Evolutionary conservation across 2,797 vertebrate species (phyloP).

Genomic region (Huso huso): DNA sequence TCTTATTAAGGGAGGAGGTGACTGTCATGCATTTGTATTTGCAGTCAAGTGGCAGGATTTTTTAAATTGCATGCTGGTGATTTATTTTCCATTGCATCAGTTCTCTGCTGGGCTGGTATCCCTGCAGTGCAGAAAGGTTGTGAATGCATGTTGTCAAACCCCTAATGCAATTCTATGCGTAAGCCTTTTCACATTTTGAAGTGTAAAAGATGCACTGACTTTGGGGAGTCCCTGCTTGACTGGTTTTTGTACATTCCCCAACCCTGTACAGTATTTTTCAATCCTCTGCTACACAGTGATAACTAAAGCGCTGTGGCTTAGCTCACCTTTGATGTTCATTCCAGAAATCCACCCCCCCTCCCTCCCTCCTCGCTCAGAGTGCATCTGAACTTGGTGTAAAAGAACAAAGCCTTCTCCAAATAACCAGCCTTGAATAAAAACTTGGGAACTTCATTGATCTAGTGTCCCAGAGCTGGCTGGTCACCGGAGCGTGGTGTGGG

Average conservation of each 20-base stretch:
- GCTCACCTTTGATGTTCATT: slow-evolving; percentile 52
- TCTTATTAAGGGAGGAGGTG: no score
- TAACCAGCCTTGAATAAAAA: slow-evolving; percentile 28
- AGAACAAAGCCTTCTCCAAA: slow-evolving; percentile 34
- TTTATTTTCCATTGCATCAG: no score
- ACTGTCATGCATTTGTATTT: no score
- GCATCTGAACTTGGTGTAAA: slow-evolving; percentile 50
- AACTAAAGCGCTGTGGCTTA: slow-evolving; percentile 42
- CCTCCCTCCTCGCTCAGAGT: slow-evolving; percentile 34
- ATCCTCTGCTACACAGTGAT: slow-evolving; percentile 30
- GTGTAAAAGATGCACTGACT: slow-evolving; percentile 33
- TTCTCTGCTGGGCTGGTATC: neutral
- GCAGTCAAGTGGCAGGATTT: no score
- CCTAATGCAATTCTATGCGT: neutral
- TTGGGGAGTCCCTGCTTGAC: slow-evolving; percentile 20
- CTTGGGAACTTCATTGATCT: slow-evolving; percentile 26
- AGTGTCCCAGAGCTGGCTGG: no score
- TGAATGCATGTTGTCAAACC: neutral
- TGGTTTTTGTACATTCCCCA: slow-evolving; percentile 23
- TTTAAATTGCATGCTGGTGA: no score
- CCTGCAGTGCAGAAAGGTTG: neutral
- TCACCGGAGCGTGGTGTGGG: no score
- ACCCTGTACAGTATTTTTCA: slow-evolving; percentile 35
- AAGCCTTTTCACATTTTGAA: slow-evolving; percentile 24
- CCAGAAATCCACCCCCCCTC: slow-evolving; percentile 33